Conservation (phyloP, 2,888 invertebrate species). For the Cybosia mesomella region DNA sequence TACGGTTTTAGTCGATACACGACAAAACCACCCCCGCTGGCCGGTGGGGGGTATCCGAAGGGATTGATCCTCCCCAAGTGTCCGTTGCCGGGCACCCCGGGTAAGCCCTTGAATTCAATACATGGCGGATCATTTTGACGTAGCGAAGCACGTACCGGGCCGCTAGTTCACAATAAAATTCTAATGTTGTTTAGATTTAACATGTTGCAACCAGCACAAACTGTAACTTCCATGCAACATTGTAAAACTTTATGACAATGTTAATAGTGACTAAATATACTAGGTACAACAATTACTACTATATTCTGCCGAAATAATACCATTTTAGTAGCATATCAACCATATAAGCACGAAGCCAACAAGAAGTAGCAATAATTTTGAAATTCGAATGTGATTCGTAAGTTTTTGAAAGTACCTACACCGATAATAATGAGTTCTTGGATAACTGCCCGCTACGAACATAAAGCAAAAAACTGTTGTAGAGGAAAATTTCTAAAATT, state of each 20-base stretch:
- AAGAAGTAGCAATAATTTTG: not conserved
- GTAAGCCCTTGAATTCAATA: too few relatives aligned
- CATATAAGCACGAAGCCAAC: not conserved
- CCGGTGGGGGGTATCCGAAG: too few relatives aligned
- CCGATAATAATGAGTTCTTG: not conserved
- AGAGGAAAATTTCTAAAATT: not conserved
- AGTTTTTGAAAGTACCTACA: not conserved
- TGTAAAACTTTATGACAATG: conserved; percentile 18
- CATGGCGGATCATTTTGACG: too few relatives aligned
- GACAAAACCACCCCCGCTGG: too few relatives aligned
- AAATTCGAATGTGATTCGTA: not conserved
- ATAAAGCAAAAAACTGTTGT: not conserved
- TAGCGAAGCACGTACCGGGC: too few relatives aligned
- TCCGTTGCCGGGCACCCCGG: too few relatives aligned
- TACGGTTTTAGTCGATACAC: too few relatives aligned
- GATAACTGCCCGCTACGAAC: not conserved
- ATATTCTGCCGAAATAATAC: not conserved
- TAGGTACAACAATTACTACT: not conserved
- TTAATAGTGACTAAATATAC: not conserved
- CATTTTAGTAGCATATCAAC: conserved; percentile 11
- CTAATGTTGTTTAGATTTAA: too few relatives aligned
- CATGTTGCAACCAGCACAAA: not conserved
- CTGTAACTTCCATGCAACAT: not conserved
- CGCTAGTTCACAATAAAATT: too few relatives aligned
- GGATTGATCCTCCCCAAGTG: too few relatives aligned